Evolutionary conservation across 1,140 invertebrate species (phyloP).

Genomic region (Hetaerina americana): DNA sequence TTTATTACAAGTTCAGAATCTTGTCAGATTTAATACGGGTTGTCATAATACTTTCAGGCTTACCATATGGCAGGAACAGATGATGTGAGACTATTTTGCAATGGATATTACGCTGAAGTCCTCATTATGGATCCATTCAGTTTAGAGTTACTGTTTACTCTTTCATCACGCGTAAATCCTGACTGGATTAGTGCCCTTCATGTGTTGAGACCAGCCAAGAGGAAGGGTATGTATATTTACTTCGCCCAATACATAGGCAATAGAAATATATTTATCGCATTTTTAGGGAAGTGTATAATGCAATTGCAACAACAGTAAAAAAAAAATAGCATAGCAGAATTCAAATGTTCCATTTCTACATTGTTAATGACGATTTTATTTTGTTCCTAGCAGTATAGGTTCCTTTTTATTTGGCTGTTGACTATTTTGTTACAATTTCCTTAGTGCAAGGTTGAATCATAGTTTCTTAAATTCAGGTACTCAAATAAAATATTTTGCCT

Average conservation of each 20-base stretch:
- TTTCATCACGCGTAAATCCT: conserved; percentile 91
- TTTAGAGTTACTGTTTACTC: conserved; percentile 77
- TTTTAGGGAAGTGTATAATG: too few species aligned
- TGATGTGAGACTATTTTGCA: conserved; percentile 77
- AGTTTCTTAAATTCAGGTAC: too few species aligned
- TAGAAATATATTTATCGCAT: too few species aligned
- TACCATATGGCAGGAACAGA: conserved; percentile 69
- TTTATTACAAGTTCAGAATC: background rate
- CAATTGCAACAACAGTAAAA: too few species aligned
- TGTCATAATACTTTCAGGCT: conserved; percentile 49
- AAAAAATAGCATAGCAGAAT: too few species aligned
- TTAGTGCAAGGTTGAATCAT: too few species aligned
- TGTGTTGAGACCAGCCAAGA: conserved; percentile 73
- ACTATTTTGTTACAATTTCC: too few species aligned
- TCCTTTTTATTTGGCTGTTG: background rate
- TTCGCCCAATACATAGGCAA: too few species aligned
- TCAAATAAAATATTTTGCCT: too few species aligned
- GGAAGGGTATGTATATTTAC: conserved; percentile 47
- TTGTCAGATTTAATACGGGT: background rate
- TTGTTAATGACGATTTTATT: background rate
- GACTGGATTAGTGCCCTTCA: conserved; percentile 97
- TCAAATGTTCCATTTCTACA: too few species aligned
- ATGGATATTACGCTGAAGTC: conserved; percentile 96
- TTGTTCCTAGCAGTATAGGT: background rate
- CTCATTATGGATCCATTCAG: conserved; percentile 93